Conservation (phyloP, 2,888 invertebrate genomes). For the Habrosyne pyritoides region DNA sequence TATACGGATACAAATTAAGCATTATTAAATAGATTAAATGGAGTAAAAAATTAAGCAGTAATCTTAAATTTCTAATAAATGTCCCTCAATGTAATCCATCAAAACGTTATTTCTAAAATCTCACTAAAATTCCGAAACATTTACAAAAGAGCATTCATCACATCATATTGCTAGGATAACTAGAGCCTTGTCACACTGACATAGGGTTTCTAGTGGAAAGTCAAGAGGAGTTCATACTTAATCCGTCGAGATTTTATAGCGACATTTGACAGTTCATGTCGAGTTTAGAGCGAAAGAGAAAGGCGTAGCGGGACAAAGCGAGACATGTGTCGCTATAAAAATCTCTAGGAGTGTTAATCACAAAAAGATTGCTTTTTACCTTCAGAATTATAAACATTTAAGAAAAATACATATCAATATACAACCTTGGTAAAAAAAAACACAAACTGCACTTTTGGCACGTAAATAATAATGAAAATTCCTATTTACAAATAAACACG, state of each 20-base stretch:
- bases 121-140: conserved; percentile 25
- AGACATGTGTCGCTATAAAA: too few species aligned
- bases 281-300: too few species aligned
- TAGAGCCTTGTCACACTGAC: neutral
- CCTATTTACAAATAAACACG: neutral
- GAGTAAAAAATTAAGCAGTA: neutral
- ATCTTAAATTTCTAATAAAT: neutral
- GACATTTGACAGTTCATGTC: too few species aligned
- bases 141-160: neutral
- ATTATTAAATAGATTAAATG: neutral
- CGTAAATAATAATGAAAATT: conserved; percentile 28
- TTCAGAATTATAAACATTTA: conserved; percentile 23
- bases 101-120: conserved; percentile 32
- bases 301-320: too few species aligned
- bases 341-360: too few species aligned
- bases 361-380: neutral
- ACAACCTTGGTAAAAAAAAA: conserved; percentile 26
- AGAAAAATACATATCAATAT: conserved; percentile 19
- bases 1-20: neutral
- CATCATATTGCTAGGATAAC: neutral
- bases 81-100: conserved; percentile 13
- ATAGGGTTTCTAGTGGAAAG: conserved; percentile 12
- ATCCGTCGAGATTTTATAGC: too few species aligned
- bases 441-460: conserved; percentile 49
- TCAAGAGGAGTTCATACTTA: too few species aligned